Conservation (phyloP, 2,113 vertebrate species). For the Struthidea cinerea region DNA sequence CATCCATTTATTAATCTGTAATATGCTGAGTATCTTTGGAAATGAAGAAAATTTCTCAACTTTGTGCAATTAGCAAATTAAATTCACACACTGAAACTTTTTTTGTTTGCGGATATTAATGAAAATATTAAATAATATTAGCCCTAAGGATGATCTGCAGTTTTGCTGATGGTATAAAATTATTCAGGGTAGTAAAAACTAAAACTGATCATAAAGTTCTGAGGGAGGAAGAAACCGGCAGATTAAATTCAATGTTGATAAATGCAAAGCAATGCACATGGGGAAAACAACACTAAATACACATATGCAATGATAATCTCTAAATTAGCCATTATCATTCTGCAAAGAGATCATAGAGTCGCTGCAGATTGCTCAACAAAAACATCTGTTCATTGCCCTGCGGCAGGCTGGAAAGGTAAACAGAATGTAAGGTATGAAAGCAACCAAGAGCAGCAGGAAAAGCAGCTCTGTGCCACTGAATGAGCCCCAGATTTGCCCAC, state of each 20-base stretch:
- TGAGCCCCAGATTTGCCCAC: not conserved
- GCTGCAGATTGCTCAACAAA: constrained; percentile 36
- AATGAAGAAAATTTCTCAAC: not conserved
- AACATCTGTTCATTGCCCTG: constrained; percentile 49
- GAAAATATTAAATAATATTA: constrained; percentile 50
- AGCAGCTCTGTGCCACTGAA: not conserved
- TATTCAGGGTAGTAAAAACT: constrained; percentile 12
- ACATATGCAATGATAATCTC: constrained; percentile 45
- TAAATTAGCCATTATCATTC: constrained; percentile 61
- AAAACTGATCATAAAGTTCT: constrained; percentile 26
- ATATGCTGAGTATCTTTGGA: not conserved
- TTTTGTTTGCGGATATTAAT: constrained; percentile 16
- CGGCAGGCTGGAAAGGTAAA: constrained; percentile 41
- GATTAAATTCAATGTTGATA: constrained; percentile 53
- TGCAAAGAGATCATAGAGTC: constrained; percentile 38
- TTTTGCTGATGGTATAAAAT: constrained; percentile 25
- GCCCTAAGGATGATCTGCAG: not conserved
- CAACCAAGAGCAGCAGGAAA: not conserved
- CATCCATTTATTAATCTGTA: not conserved
- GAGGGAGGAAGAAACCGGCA: constrained; percentile 32
- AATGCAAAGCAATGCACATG: constrained; percentile 40
- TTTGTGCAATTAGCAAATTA: not conserved
- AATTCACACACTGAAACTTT: not conserved
- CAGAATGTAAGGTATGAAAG: not conserved
- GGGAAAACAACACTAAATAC: constrained; percentile 59